A percentile compares a stretch with the other conserved stretches of the same genome.
These are phyloP conservation scores for Gymnothorax reevesii DNA, from an alignment of 2,797 vertebrate species.

Conservation along the genomic window DNA sequence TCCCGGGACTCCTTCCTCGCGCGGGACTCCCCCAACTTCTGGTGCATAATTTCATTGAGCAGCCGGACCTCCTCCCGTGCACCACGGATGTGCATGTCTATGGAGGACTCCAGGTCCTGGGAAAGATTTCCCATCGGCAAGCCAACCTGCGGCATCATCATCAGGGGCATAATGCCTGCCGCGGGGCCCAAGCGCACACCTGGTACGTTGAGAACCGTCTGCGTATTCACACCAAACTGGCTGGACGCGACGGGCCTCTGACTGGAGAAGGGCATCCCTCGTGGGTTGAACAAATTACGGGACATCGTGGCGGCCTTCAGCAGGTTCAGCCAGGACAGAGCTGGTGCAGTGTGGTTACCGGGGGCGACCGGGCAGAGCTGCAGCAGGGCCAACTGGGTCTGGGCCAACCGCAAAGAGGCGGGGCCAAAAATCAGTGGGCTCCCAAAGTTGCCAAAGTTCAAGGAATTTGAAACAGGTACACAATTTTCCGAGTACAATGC, in stretches of 20 bases:
- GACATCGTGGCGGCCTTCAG: slow-evolving; percentile 79
- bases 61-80: slow-evolving; percentile 63
- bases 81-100: slow-evolving; percentile 66
- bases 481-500: slow-evolving; percentile 89
- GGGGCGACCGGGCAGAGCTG: slow-evolving; percentile 71
- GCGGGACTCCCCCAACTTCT: slow-evolving; percentile 56
- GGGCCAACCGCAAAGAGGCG: slow-evolving; percentile 83
- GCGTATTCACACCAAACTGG: slow-evolving; percentile 60
- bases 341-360: slow-evolving; percentile 61
- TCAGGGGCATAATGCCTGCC: slow-evolving; percentile 42
- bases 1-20: slow-evolving; percentile 65
- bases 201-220: slow-evolving; percentile 67
- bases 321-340: slow-evolving; percentile 70
- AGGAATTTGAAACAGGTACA: slow-evolving; percentile 84
- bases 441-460: slow-evolving; percentile 61
- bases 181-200: slow-evolving; percentile 59
- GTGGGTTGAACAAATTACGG: slow-evolving; percentile 75
- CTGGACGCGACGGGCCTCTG: slow-evolving; percentile 71
- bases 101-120: slow-evolving; percentile 56
- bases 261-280: slow-evolving; percentile 70
- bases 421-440: slow-evolving; percentile 77
- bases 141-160: slow-evolving; percentile 47
- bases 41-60: slow-evolving; percentile 65
- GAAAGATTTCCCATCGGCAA: slow-evolving; percentile 59
- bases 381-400: slow-evolving; percentile 79